Conservation (phyloP, 1,140 invertebrate species). For the Drosophila equinoxialis region DNA sequence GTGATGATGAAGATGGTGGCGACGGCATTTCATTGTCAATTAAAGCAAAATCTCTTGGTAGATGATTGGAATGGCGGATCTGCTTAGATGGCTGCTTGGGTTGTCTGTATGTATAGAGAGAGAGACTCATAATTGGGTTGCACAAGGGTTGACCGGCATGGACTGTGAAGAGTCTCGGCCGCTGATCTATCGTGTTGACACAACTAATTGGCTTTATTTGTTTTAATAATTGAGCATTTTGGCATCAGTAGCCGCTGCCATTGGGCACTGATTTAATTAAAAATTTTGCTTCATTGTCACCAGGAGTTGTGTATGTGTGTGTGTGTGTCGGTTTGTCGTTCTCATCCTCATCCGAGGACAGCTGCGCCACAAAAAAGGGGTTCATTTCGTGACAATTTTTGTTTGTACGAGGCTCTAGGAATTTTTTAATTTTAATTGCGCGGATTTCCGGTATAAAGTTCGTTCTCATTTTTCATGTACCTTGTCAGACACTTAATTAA, state of each 20-base stretch:
- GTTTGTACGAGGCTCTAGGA: conserved; percentile 41
- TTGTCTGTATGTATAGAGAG: conserved; percentile 43
- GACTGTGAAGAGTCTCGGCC: not conserved
- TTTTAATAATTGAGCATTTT: conserved; percentile 82
- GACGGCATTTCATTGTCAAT: conserved; percentile 74
- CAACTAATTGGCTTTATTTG: conserved; percentile 83
- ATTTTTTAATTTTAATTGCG: conserved; percentile 65
- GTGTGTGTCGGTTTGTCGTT: not conserved
- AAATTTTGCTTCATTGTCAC: conserved; percentile 45
- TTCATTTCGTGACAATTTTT: conserved; percentile 39
- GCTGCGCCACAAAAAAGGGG: conserved; percentile 55
- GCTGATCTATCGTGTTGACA: conserved; percentile 66
- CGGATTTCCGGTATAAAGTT: conserved; percentile 48
- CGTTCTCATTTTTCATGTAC: conserved; percentile 26
- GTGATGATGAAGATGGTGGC: conserved; percentile 22
- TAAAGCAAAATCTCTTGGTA: conserved; percentile 52
- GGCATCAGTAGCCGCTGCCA: conserved; percentile 34
- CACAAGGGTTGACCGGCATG: conserved; percentile 45
- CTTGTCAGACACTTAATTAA: conserved; percentile 56
- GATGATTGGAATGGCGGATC: conserved; percentile 13
- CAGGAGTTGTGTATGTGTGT: not conserved
- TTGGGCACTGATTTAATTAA: conserved; percentile 79
- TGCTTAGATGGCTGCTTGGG: conserved; percentile 20
- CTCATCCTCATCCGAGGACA: conserved; percentile 12
- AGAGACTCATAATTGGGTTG: conserved; percentile 54